Percentiles rank a stretch among this genome's conserved stretches.
phyloP scores from a whole-genome alignment of 2,113 vertebrate genomes.

The Vidua macroura region DNA sequence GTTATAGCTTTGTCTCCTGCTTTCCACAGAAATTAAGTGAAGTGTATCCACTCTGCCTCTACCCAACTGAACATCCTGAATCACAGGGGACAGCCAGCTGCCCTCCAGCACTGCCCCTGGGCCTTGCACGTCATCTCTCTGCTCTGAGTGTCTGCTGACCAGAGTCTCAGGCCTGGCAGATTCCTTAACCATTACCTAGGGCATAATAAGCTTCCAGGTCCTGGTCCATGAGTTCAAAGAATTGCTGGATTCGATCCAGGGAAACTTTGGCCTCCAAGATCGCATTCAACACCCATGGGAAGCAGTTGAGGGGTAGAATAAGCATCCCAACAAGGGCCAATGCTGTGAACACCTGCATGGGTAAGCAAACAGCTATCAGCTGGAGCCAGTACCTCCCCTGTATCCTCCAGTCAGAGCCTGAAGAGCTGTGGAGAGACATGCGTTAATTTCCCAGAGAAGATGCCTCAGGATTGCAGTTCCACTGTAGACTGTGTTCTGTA shows the following conservation, averaged over 20 bases:
- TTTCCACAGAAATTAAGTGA: not conserved
- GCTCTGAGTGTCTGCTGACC: not conserved
- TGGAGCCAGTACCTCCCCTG: not conserved
- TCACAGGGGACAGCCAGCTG: not conserved
- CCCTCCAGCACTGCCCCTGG: not conserved
- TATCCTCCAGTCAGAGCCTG: not conserved
- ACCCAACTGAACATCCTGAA: not conserved
- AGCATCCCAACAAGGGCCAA: slow-evolving; percentile 92
- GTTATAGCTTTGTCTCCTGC: not conserved
- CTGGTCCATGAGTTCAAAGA: slow-evolving; percentile 84
- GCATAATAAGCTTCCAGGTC: slow-evolving; percentile 84
- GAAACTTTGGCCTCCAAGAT: slow-evolving; percentile 94
- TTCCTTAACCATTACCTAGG: slow-evolving; percentile 61
- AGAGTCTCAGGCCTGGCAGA: not conserved
- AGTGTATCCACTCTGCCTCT: not conserved
- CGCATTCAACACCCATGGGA: slow-evolving; percentile 93
- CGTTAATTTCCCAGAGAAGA: not conserved
- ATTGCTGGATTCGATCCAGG: slow-evolving; percentile 88
- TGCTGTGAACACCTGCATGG: slow-evolving; percentile 88
- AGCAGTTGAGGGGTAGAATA: slow-evolving; percentile 89
- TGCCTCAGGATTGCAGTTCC: not conserved
- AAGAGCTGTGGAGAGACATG: not conserved
- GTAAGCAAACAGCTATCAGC: not conserved
- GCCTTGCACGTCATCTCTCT: not conserved
- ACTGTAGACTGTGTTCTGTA: not conserved